Conservation (phyloP, 2,888 invertebrate genomes). For the Kuschelorhynchus macadamiae region DNA sequence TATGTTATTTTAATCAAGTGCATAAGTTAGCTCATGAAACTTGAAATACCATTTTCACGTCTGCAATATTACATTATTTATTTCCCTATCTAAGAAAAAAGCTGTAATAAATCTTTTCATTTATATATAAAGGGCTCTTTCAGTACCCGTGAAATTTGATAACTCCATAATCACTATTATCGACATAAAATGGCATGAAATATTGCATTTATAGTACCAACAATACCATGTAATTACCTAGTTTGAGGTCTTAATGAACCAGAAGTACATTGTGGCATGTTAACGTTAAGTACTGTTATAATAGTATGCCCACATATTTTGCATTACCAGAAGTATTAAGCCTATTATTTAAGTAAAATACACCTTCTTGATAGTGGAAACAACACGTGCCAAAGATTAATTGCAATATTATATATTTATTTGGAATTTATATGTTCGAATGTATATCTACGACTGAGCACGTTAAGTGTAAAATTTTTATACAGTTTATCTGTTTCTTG, state of each 20-base stretch:
- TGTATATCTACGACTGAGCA: too few relatives aligned
- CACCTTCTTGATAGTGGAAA: conserved; percentile 10
- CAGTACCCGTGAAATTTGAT: neutral
- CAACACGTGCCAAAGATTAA: conserved; percentile 17
- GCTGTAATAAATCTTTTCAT: too few relatives aligned
- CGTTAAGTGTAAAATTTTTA: too few relatives aligned
- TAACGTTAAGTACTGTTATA: conserved; percentile 44
- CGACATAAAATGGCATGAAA: conserved; percentile 10
- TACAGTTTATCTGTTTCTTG: too few relatives aligned
- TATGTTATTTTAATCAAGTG: too few relatives aligned
- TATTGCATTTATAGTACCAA: conserved; percentile 18
- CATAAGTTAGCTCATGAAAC: too few relatives aligned
- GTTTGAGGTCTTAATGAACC: conserved; percentile 38
- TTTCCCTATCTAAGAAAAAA: too few relatives aligned
- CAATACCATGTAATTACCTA: conserved; percentile 33
- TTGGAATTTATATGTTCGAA: too few relatives aligned
- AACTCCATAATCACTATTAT: neutral
- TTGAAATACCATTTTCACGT: too few relatives aligned
- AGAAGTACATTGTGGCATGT: conserved; percentile 32
- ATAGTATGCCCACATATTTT: conserved; percentile 39
- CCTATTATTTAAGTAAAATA: conserved; percentile 24
- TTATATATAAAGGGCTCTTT: too few relatives aligned
- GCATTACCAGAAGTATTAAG: conserved; percentile 1
- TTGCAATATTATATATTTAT: conserved; percentile 5
- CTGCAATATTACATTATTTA: too few relatives aligned